These are phyloP conservation scores for Chaetogeoica ovagalla DNA, from an alignment of 2,888 invertebrate genomes.

Conservation along the genomic window DNA sequence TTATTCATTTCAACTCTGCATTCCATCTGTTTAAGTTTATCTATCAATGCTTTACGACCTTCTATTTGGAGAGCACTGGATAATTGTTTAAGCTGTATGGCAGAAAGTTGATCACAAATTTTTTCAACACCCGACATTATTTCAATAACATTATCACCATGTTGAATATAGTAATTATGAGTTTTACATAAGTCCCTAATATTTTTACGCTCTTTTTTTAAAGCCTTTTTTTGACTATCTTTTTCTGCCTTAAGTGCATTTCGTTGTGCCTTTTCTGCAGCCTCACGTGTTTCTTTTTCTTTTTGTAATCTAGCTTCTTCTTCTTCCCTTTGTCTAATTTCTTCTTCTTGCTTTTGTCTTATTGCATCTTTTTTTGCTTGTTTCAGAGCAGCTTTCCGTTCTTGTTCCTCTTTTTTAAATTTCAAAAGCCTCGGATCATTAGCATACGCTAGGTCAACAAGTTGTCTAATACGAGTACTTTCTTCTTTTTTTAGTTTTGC, in stretches of 20 bases:
- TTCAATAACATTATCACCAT: slow-evolving; percentile 72
- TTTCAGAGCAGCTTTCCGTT: slow-evolving; percentile 84
- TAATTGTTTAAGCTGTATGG: slow-evolving; percentile 73
- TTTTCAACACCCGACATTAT: slow-evolving; percentile 92
- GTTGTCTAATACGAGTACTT: slow-evolving; percentile 82
- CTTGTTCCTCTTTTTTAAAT: slow-evolving; percentile 92
- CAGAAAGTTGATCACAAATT: slow-evolving; percentile 79
- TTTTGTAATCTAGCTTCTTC: slow-evolving; percentile 65
- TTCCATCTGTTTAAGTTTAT: slow-evolving; percentile 72
- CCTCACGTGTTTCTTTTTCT: slow-evolving; percentile 77
- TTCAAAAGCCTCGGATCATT: slow-evolving; percentile 90
- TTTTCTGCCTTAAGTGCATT: slow-evolving; percentile 83
- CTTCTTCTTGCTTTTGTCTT: slow-evolving; percentile 73
- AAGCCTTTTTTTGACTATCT: slow-evolving; percentile 79
- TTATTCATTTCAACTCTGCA: slow-evolving; percentile 68
- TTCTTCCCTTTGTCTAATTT: slow-evolving; percentile 74
- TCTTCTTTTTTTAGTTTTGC: slow-evolving; percentile 96
- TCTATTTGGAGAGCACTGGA: slow-evolving; percentile 63
- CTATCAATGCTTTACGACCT: slow-evolving; percentile 70
- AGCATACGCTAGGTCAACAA: slow-evolving; percentile 93
- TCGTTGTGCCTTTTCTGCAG: slow-evolving; percentile 78
- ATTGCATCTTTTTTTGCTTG: slow-evolving; percentile 80
- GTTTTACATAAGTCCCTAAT: slow-evolving; percentile 78
- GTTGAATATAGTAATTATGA: slow-evolving; percentile 75
- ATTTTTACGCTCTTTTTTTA: slow-evolving; percentile 84